Evolutionary conservation across 2,888 invertebrate species (phyloP).

Genomic region (Acholoe squamosa): DNA sequence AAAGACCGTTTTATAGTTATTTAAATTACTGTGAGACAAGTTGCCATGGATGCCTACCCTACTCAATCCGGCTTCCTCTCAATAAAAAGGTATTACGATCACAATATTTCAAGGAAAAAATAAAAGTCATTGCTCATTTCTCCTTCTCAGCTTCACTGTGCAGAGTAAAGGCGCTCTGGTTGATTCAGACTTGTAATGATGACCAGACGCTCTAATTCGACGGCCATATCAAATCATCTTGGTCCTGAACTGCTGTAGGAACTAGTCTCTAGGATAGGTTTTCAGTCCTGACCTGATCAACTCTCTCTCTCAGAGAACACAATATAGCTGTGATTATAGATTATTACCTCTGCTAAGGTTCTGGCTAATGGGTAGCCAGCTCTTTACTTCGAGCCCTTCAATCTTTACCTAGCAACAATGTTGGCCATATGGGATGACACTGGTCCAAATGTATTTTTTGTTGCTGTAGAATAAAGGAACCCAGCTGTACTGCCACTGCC

Average conservation of each 20-base stretch:
- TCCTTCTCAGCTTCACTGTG: neutral
- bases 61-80: neutral
- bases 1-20: neutral
- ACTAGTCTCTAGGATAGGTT: neutral
- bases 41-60: neutral
- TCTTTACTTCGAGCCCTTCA: too few relatives aligned
- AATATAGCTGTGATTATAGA: constrained; percentile 12
- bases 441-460: too few relatives aligned
- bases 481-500: too few relatives aligned
- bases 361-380: neutral
- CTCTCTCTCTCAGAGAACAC: neutral
- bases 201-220: neutral
- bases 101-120: neutral
- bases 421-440: too few relatives aligned
- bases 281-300: neutral
- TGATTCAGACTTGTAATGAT: neutral
- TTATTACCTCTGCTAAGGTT: neutral
- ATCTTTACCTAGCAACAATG: too few relatives aligned
- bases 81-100: neutral
- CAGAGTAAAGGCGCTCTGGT: neutral
- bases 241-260: neutral
- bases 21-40: neutral
- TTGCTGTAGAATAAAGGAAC: too few relatives aligned
- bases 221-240: neutral
- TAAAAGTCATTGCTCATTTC: neutral